Evolutionary conservation across 2,888 invertebrate species (phyloP), one percentile per base, ranked within the genome.

Genomic region (Periphyllus acericola): DNA sequence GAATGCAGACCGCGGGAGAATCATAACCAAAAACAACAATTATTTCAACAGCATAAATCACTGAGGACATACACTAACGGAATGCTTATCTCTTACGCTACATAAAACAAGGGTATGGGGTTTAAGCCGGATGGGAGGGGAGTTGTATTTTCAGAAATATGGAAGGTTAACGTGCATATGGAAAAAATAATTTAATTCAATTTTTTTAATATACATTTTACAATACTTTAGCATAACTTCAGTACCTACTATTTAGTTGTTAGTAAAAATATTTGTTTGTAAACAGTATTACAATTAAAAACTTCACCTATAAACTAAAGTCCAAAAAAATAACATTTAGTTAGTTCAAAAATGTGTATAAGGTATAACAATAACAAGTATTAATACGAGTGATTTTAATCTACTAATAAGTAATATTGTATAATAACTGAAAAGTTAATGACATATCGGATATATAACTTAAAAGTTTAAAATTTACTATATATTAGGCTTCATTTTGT

Each of bases 1-100:
- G 87, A 87, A 87, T 87, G 87, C 60, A 66, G 60, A 79, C 80
- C 46, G n/a, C 80, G 74, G 40, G 46, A 14, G 81, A 81, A 87
- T 87, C 87, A 87, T 87, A 87, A 87, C 87, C 80, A 78, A 87
- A 85, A 87, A 80, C 87, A 87, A 80, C 87, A 87, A 87, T 87
- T 87, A 87, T 87, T 87, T 87, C 46, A n/a, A 87, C 71, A 36
- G 87, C 87, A 87, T 87, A 87, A 87, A 87, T 87, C 87, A 87
- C 74, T 46, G 81, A 80, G 79, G 25, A 79, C 72, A 86, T 36
- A 60, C 40, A 46, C 68, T 76, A 36, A 72, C 55, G 87, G 79
- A 87, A 80, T 74, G 87, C 87, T 87, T 87, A 87, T 87, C 87
- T 87, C 87, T 87, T 81, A 87, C 87, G 87, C 74, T 87, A 87